Evolutionary conservation across 2,797 vertebrate species (phyloP), one percentile per base, ranked within the genome.

Genomic region (Gallirallus australis): DNA sequence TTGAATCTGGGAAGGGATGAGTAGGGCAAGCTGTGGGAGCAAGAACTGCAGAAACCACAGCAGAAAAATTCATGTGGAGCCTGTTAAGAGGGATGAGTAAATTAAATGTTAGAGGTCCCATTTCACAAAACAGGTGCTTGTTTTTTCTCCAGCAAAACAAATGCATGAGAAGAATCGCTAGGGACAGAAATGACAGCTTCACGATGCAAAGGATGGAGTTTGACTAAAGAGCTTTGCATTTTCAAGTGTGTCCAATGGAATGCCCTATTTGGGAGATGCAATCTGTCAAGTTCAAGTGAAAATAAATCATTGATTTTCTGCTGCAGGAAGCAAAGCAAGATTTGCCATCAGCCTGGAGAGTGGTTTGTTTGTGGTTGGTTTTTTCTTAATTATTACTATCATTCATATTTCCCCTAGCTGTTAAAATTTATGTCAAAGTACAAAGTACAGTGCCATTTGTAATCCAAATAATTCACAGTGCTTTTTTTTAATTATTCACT

Each of bases 1-100:
- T 93, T 90, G 83, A 96, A 93, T 82, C 87, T 96, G 92, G 66
- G 47, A 92, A 91, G 71, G 48, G 75, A 77, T 92, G 90, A 92
- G n/a, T 7, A 6, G 48, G 68, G 68, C 90, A 94, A 97, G 83
- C 90, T 96, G 40, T 93, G 92, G 95, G 92, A 90, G 95, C 90
- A 87, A 90, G 42, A 56, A 31, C 54, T 39, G 45, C 31, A 77
- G 78, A 91, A 68, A 40, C 57, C 80, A 90, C 0, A 0, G 75
- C 48, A 92, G 82, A 84, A 90, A 77, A 93, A 70, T 27, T 65
- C 48, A 48, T 37, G 27, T 52, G 50, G 48, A 91, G 35, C 60
- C 45, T 87, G 15, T 69, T 92, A 68, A 39, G 54, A 73, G 27
- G 87, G 17, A 57, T 24, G 9, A 87, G 28, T 59, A 82, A 94